These are phyloP conservation scores for Cathartes aura DNA, from an alignment of 2,113 vertebrate species.

Conservation along the genomic window DNA sequence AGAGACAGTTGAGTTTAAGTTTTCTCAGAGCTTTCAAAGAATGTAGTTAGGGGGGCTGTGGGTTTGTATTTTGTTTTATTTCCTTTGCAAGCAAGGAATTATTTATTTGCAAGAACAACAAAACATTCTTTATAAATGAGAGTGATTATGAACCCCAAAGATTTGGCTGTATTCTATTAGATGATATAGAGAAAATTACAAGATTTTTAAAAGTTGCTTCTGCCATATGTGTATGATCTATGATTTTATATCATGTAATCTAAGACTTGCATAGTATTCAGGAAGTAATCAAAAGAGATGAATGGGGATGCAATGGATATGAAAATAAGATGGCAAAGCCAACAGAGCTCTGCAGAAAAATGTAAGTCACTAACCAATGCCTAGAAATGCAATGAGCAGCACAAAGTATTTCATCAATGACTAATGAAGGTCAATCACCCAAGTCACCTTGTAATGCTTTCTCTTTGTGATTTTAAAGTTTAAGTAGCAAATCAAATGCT, in stretches of 20 bases:
- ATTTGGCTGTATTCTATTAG: not conserved
- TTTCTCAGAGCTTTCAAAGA: not conserved
- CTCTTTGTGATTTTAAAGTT: conserved; percentile 9
- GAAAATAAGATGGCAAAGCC: not conserved
- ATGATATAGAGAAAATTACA: not conserved
- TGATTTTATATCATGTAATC: not conserved
- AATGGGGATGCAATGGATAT: not conserved
- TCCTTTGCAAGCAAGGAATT: not conserved
- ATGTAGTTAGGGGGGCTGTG: rapidly evolving
- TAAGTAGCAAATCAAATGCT: conserved; percentile 28
- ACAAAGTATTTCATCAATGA: not conserved
- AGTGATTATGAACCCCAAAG: not conserved
- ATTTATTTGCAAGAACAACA: not conserved
- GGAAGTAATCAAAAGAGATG: not conserved
- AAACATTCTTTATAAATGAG: not conserved
- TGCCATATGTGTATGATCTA: not conserved
- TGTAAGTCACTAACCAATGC: not conserved
- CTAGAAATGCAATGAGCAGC: not conserved
- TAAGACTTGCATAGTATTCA: not conserved
- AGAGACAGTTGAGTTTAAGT: not conserved
- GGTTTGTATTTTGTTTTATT: not conserved
- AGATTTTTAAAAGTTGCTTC: not conserved
- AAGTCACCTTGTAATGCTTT: not conserved
- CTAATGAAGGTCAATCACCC: conserved; percentile 6
- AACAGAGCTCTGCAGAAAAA: not conserved